Evolutionary conservation across 1,140 invertebrate genomes (phyloP).

Genomic region (Phenacoccus solenopsis): DNA sequence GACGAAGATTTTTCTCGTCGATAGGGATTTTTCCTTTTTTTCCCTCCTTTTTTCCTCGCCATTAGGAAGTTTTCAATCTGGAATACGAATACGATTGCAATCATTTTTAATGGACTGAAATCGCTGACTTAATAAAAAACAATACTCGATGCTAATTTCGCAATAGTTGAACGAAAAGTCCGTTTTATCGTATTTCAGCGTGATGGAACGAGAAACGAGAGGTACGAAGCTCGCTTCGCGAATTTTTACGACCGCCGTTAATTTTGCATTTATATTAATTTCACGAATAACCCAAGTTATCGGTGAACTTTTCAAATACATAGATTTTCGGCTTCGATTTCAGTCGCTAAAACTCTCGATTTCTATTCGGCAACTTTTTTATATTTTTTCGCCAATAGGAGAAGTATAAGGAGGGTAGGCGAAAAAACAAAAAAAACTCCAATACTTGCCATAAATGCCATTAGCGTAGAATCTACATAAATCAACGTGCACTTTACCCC

Average conservation of each 20-base stretch:
- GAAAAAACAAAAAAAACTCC: neutral
- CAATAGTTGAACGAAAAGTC: neutral
- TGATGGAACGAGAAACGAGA: neutral
- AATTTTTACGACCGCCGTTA: neutral
- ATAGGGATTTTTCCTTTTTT: no score
- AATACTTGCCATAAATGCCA: neutral
- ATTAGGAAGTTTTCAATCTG: neutral
- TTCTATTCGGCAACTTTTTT: no score
- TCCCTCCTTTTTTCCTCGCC: neutral
- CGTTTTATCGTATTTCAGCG: neutral
- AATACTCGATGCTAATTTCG: neutral
- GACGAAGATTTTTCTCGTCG: neutral
- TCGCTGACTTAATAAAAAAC: neutral
- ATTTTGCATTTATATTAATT: neutral
- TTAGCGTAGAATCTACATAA: neutral
- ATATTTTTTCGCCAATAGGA: no score
- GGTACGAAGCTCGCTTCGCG: no score
- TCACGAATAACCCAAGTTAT: no score
- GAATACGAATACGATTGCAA: no score
- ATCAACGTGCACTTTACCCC: neutral
- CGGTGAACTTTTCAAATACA: no score
- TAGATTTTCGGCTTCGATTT: neutral
- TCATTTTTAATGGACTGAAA: neutral
- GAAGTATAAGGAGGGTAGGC: no score
- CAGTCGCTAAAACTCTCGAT: neutral